These are phyloP conservation scores for Melieria picta DNA, from an alignment of 2,888 invertebrate genomes.

Conservation along the genomic window DNA sequence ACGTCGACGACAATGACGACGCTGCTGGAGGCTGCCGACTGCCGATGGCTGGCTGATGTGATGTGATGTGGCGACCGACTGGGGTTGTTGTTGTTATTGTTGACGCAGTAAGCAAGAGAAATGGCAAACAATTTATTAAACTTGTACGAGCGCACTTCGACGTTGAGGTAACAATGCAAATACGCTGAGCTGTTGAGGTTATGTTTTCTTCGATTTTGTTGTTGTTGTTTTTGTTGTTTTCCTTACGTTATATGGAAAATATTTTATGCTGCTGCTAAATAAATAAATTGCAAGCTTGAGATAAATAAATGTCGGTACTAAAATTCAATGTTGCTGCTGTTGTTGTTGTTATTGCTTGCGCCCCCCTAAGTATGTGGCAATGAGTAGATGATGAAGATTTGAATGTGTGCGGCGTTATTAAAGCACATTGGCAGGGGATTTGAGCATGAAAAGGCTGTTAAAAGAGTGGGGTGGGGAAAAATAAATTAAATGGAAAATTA, in stretches of 20 bases:
- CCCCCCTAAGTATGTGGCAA: neutral
- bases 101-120: slow-evolving; percentile 31
- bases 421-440: too few relatives aligned
- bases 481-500: too few relatives aligned
- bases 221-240: too few relatives aligned
- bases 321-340: too few relatives aligned
- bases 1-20: neutral
- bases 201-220: slow-evolving; percentile 2
- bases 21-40: slow-evolving; percentile 1
- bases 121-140: slow-evolving; percentile 38
- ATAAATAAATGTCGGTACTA: slow-evolving; percentile 14
- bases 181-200: slow-evolving; percentile 18
- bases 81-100: neutral
- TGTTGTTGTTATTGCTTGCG: slow-evolving; percentile 27
- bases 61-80: neutral
- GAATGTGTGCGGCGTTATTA: neutral
- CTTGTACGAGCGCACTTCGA: slow-evolving; percentile 11
- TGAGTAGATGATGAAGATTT: slow-evolving; percentile 16
- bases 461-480: too few relatives aligned
- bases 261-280: slow-evolving; percentile 35
- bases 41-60: neutral
- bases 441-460: too few relatives aligned
- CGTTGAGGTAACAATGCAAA: neutral
- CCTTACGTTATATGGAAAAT: slow-evolving; percentile 7
- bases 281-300: slow-evolving; percentile 34